A percentile compares a stretch with the other conserved stretches of the same genome.
These are phyloP conservation scores for Rhizomys pruinosus DNA, from an alignment of 2,113 vertebrate genomes.

Conservation along the genomic window DNA sequence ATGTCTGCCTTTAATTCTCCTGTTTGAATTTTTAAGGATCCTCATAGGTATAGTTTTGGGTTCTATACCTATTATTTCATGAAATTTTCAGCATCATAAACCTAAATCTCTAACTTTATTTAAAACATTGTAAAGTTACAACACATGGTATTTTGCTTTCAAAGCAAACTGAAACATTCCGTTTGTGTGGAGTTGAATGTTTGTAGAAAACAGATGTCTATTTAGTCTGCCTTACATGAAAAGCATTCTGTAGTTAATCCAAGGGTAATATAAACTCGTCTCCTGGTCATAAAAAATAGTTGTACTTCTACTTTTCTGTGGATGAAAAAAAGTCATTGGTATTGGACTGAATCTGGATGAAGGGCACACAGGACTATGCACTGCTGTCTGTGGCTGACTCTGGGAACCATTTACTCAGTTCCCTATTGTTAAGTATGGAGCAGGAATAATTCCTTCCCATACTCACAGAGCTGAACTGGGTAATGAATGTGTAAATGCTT, in stretches of 20 bases:
- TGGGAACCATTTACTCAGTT: background rate
- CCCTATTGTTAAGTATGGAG: background rate
- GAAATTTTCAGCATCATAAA: constrained; percentile 82
- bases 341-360: constrained; percentile 35
- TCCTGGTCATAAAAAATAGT: constrained; percentile 72
- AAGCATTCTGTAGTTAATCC: constrained; percentile 74
- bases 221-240: constrained; percentile 83
- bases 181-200: constrained; percentile 65
- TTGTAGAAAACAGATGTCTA: constrained; percentile 82
- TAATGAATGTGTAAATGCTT: background rate
- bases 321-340: constrained; percentile 68
- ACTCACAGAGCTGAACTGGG: background rate
- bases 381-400: background rate
- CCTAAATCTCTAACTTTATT: constrained; percentile 81
- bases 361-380: background rate
- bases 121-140: constrained; percentile 78
- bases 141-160: constrained; percentile 81
- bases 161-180: constrained; percentile 81
- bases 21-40: constrained; percentile 57
- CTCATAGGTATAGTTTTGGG: constrained; percentile 9
- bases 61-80: constrained; percentile 76
- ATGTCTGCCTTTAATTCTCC: constrained; percentile 63
- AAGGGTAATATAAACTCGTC: constrained; percentile 76
- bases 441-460: background rate
- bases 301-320: constrained; percentile 65